Percentiles rank a stretch among this genome's conserved stretches.
Evolutionary conservation across 1,140 invertebrate genomes (phyloP).

Genomic region (Pissodes strobi): DNA sequence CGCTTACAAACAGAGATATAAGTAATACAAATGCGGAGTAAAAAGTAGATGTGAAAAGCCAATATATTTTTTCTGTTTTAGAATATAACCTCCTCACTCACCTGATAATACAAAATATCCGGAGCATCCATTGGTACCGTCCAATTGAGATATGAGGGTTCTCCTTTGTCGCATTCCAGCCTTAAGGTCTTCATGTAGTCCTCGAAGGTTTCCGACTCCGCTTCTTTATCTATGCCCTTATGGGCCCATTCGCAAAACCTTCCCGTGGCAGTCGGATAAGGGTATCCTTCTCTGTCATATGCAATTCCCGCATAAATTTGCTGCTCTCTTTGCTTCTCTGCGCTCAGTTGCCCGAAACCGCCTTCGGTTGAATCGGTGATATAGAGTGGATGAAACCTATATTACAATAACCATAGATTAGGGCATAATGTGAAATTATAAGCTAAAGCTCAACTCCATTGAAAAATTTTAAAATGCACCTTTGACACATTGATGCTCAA

Average conservation of each 20-base stretch:
- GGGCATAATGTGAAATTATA: no score
- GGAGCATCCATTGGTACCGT: slow-evolving; percentile 81
- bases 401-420: no score
- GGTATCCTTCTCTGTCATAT: slow-evolving; percentile 74
- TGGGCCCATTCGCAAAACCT: slow-evolving; percentile 79
- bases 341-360: slow-evolving; percentile 77
- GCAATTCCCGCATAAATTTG: slow-evolving; percentile 79
- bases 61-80: no score
- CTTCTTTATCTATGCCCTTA: slow-evolving; percentile 69
- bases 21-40: no score
- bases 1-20: no score
- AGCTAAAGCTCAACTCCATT: no score
- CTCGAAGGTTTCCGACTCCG: slow-evolving; percentile 69
- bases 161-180: slow-evolving; percentile 74
- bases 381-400: slow-evolving; percentile 90
- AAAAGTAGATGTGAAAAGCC: no score
- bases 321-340: slow-evolving; percentile 63
- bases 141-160: slow-evolving; percentile 76
- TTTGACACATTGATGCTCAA: no score
- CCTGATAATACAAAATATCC: slow-evolving; percentile 86
- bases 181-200: slow-evolving; percentile 76
- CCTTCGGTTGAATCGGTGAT: slow-evolving; percentile 86
- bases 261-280: slow-evolving; percentile 76
- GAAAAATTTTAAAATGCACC: no score
- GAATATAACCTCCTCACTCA: no score